These are phyloP conservation scores for Drosophila algonquin DNA, from an alignment of 2,888 invertebrate species.

Conservation along the genomic window DNA sequence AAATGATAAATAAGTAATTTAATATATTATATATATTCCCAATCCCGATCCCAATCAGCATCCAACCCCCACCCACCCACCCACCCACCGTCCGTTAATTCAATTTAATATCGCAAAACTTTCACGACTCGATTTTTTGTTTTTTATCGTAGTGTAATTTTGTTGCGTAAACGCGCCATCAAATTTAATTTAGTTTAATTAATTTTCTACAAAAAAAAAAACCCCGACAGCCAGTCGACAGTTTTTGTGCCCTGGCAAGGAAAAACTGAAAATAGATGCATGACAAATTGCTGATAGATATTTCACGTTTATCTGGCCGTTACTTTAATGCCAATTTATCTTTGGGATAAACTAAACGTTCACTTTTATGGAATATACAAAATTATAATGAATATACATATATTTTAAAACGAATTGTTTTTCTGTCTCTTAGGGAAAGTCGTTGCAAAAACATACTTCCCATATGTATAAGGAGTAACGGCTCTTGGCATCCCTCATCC, in stretches of 20 bases:
- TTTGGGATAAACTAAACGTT: too few relatives aligned
- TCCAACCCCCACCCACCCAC: neutral
- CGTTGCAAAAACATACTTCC: neutral
- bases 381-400: too few relatives aligned
- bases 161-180: slow-evolving; percentile 56
- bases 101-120: slow-evolving; percentile 66
- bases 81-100: slow-evolving; percentile 54
- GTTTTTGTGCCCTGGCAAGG: neutral
- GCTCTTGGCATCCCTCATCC: neutral
- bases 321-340: neutral
- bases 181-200: slow-evolving; percentile 73
- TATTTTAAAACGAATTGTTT: too few relatives aligned
- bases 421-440: too few relatives aligned
- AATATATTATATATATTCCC: slow-evolving; percentile 64
- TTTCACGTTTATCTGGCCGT: slow-evolving; percentile 9
- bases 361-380: too few relatives aligned
- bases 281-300: slow-evolving; percentile 20
- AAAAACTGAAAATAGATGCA: slow-evolving; percentile 6
- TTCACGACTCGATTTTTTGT: slow-evolving; percentile 32
- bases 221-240: neutral
- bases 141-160: slow-evolving; percentile 26
- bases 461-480: neutral
- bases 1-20: slow-evolving; percentile 79
- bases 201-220: slow-evolving; percentile 57
- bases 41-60: slow-evolving; percentile 5